A percentile compares a stretch with the other conserved stretches of the same genome.
These are phyloP conservation scores for Adineta ricciae DNA, from an alignment of 2,888 invertebrate genomes.

Conservation along the genomic window DNA sequence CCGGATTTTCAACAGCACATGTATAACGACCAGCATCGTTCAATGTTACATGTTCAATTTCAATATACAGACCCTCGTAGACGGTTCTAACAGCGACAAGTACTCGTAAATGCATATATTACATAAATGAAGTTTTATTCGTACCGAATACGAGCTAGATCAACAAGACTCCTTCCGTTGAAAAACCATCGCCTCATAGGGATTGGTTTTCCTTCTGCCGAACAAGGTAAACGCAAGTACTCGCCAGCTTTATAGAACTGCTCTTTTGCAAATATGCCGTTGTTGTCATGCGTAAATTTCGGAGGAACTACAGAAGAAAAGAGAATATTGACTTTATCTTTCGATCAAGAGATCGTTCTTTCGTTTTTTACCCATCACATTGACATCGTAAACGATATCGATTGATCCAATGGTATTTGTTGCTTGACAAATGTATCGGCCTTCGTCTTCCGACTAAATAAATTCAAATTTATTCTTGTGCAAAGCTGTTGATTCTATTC, in stretches of 20 bases:
- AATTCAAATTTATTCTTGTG: not conserved
- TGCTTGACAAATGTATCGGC: constrained; percentile 6
- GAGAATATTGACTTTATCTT: not conserved
- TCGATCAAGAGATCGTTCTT: not conserved
- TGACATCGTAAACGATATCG: not conserved
- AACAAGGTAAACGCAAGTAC: not conserved
- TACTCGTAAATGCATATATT: too few relatives aligned
- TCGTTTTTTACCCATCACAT: not conserved
- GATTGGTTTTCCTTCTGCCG: not conserved
- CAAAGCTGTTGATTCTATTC: too few relatives aligned
- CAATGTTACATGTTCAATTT: constrained; percentile 34
- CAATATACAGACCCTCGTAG: not conserved
- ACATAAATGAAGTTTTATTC: not conserved
- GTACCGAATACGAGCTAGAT: not conserved
- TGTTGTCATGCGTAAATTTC: not conserved
- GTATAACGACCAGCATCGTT: constrained; percentile 57
- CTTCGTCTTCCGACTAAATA: not conserved
- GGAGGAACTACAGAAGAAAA: not conserved
- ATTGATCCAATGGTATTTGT: not conserved
- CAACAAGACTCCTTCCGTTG: not conserved
- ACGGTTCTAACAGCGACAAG: not conserved
- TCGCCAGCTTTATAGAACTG: not conserved
- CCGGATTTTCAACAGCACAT: constrained; percentile 60
- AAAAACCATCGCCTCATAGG: not conserved
- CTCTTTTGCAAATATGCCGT: not conserved